A percentile compares a stretch with the other conserved stretches of the same genome.
Conservation (phyloP, 2,113 vertebrate species). For the Andinoacara biseriatus region DNA sequence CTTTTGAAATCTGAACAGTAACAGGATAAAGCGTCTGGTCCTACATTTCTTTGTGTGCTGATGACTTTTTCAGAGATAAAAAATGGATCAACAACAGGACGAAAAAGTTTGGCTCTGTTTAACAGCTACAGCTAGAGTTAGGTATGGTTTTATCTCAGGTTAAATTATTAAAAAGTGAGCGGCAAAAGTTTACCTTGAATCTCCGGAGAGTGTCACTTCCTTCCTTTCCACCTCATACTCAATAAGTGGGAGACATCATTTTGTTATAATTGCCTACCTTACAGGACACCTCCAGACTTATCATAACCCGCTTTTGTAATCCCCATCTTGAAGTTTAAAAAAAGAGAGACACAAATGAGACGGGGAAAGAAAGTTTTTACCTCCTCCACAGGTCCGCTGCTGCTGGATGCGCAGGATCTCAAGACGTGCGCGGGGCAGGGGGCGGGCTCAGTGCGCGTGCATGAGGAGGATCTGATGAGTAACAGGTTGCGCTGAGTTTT, state of each 20-base stretch:
- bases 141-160: background rate
- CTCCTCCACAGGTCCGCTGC: slow-evolving; percentile 21
- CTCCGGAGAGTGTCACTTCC: background rate
- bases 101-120: background rate
- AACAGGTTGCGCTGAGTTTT: background rate
- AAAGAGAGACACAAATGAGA: background rate
- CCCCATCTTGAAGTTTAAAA: background rate
- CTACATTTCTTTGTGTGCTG: background rate
- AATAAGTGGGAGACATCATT: background rate
- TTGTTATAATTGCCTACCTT: slow-evolving; percentile 32
- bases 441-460: slow-evolving; percentile 21
- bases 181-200: background rate
- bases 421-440: slow-evolving; percentile 6
- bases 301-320: background rate
- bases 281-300: background rate
- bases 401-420: slow-evolving; percentile 29
- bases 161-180: background rate
- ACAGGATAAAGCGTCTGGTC: background rate
- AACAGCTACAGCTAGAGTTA: background rate
- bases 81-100: background rate
- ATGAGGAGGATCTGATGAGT: slow-evolving; percentile 2
- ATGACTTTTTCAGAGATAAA: background rate
- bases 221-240: background rate
- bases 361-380: background rate
- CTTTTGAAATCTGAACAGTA: background rate